Evolutionary conservation across 2,888 invertebrate genomes (phyloP).

Genomic region (Azorinus chamasolen): DNA sequence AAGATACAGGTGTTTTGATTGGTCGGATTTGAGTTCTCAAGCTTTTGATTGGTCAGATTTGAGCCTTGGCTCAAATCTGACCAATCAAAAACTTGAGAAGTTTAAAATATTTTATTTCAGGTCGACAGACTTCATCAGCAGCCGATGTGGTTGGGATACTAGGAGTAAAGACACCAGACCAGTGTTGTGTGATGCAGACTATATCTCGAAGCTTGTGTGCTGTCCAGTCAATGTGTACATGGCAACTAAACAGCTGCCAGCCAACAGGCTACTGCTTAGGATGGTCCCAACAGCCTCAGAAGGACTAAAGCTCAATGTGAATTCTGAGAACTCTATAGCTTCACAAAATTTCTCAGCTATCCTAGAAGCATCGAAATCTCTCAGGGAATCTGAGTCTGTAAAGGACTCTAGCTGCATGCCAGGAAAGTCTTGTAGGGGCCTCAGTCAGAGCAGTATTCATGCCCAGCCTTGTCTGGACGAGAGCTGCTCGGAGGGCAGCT

Average conservation of each 20-base stretch:
- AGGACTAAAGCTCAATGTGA: not conserved
- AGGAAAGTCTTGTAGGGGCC: not conserved
- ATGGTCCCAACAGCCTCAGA: constrained; percentile 21
- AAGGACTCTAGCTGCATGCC: no score
- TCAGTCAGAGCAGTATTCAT: constrained; percentile 12
- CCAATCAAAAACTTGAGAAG: no score
- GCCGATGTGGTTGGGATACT: not conserved
- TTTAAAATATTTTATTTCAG: no score
- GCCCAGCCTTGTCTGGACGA: constrained; percentile 16
- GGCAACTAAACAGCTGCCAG: constrained; percentile 25
- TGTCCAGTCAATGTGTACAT: constrained; percentile 44
- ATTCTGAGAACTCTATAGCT: not conserved
- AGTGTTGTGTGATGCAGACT: constrained; percentile 38
- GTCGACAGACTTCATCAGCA: not conserved
- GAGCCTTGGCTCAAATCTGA: no score
- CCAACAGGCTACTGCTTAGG: constrained; percentile 18
- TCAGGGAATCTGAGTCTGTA: not conserved
- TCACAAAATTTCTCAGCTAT: no score
- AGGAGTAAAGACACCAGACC: not conserved
- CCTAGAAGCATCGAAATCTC: no score
- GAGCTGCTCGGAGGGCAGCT: constrained; percentile 11
- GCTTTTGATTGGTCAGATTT: no score
- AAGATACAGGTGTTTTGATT: no score
- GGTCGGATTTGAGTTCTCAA: no score
- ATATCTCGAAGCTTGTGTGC: constrained; percentile 43